Conservation (phyloP, 2,113 vertebrate species). For the Rhynchomys soricoides region DNA sequence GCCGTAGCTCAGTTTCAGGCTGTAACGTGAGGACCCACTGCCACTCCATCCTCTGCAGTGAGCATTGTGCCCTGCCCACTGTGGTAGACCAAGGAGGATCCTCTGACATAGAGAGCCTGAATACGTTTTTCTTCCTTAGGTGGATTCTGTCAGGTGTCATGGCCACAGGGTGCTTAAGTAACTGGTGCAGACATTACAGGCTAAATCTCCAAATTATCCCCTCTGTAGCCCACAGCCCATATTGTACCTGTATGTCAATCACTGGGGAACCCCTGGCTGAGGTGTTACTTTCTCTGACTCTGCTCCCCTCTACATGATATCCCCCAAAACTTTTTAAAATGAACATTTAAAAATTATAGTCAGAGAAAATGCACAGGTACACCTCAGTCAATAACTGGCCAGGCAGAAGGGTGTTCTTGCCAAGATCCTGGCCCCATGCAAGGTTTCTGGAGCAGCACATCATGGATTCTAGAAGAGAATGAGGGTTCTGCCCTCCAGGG, state of each 20-base stretch:
- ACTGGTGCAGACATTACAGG: background rate
- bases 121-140: background rate
- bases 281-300: background rate
- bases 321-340: rapidly evolving
- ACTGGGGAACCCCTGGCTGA: background rate
- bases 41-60: background rate
- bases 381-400: background rate
- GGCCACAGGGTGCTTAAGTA: background rate
- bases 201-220: background rate
- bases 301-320: background rate
- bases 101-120: background rate
- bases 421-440: background rate
- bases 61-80: background rate
- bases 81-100: background rate
- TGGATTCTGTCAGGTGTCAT: background rate
- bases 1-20: background rate
- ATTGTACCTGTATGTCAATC: background rate
- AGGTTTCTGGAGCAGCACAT: background rate
- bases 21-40: background rate
- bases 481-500: background rate
- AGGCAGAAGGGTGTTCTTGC: background rate
- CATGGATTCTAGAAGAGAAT: background rate
- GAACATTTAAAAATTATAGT: background rate
- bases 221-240: too few species aligned
- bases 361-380: background rate